These are phyloP conservation scores for Kryptolebias ocellatus DNA, from an alignment of 2,797 vertebrate genomes.

Conservation along the genomic window DNA sequence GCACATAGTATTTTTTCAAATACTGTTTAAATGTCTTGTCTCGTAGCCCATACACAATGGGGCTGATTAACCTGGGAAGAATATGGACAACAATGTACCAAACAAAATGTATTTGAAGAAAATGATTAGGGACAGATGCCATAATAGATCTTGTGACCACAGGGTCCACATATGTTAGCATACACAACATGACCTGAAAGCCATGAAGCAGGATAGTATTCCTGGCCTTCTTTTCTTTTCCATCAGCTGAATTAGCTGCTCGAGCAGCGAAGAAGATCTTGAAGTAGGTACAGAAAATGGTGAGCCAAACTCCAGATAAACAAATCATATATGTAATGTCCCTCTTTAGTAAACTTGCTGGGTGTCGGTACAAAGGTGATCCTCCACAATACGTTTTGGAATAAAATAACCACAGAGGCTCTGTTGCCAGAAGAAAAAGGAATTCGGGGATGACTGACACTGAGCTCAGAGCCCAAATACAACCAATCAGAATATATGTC, in stretches of 20 bases:
- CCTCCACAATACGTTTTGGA: slow-evolving; percentile 31
- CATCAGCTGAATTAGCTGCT: slow-evolving; percentile 27
- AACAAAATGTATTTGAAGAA: background rate
- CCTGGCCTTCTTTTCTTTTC: slow-evolving; percentile 43
- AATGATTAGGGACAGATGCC: slow-evolving; percentile 9
- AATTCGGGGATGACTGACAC: slow-evolving; percentile 56
- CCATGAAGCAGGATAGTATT: slow-evolving; percentile 69
- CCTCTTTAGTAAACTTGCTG: slow-evolving; percentile 13
- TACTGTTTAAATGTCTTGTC: slow-evolving; percentile 58
- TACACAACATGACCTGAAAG: slow-evolving; percentile 59
- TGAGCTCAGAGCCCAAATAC: slow-evolving; percentile 63
- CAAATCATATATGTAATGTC: slow-evolving; percentile 42
- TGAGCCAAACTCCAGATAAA: slow-evolving; percentile 63
- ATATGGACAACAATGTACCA: slow-evolving; percentile 55
- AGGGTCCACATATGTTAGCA: slow-evolving; percentile 41
- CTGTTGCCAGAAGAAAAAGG: slow-evolving; percentile 63
- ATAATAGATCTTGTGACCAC: background rate
- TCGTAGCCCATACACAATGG: slow-evolving; percentile 63
- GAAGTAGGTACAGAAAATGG: slow-evolving; percentile 68
- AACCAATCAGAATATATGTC: slow-evolving; percentile 61
- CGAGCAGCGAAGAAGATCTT: slow-evolving; percentile 58
- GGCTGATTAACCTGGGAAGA: slow-evolving; percentile 62
- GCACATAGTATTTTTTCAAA: slow-evolving; percentile 42
- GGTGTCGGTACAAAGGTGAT: slow-evolving; percentile 45
- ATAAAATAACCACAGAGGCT: background rate